These are phyloP conservation scores for Acronicta leporina DNA, from an alignment of 2,888 invertebrate genomes.

Conservation along the genomic window DNA sequence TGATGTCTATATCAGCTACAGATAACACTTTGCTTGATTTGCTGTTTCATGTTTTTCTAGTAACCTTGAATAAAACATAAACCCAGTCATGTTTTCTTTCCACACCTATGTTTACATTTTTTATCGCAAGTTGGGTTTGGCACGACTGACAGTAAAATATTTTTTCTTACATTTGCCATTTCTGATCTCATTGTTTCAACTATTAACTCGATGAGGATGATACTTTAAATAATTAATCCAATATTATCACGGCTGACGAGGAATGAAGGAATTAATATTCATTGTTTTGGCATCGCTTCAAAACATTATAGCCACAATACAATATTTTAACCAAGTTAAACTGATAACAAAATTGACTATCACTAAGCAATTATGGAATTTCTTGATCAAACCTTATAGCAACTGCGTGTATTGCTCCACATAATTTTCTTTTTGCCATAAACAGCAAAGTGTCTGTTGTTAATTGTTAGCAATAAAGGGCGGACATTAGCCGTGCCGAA, in stretches of 20 bases:
- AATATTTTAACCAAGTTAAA: conserved; percentile 22
- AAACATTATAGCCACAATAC: conserved; percentile 30
- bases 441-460: conserved; percentile 61
- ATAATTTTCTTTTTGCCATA: conserved; percentile 58
- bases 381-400: conserved; percentile 36
- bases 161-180: not conserved
- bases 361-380: conserved; percentile 42
- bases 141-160: conserved; percentile 42
- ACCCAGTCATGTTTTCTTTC: conserved; percentile 57
- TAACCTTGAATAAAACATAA: conserved; percentile 76
- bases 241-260: not conserved
- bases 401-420: conserved; percentile 39
- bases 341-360: conserved; percentile 35
- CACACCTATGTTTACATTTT: conserved; percentile 78
- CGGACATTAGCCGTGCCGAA: conserved; percentile 72
- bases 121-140: conserved; percentile 62
- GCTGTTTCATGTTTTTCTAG: conserved; percentile 49
- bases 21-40: conserved; percentile 65
- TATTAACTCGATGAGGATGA: not conserved
- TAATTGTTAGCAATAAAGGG: conserved; percentile 77
- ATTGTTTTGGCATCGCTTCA: not conserved
- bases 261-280: conserved; percentile 4
- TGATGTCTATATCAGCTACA: conserved; percentile 55
- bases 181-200: conserved; percentile 1
- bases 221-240: conserved; percentile 23